Evolutionary conservation across 2,888 invertebrate species (phyloP), one percentile per base, ranked within the genome.

Genomic region (Esperia sulphurella): DNA sequence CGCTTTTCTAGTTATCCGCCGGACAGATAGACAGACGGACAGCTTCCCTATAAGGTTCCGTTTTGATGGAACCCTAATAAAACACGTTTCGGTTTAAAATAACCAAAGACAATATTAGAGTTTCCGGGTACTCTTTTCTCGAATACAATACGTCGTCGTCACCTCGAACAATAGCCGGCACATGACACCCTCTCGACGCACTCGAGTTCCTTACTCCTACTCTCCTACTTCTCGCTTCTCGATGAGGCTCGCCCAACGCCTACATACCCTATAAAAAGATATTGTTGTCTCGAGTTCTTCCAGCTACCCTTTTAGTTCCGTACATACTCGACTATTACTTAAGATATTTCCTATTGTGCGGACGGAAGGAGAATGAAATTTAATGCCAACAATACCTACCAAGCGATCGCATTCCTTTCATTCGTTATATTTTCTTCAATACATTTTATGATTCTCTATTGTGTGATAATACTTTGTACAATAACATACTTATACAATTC

Each of bases 141-240:
- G 54, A 57, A 59, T 63, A 79, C 77, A 77, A 79, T 79, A 70
- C 2, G 21, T 21, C 71, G 60, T 71, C 70, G 72, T 68, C 74
- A 65, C 66, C 53, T 57, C 61, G 61, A 58, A 70, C 74, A 69
- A 73, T 65, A 68, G 59, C 50, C 54, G 53, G 45, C 57, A 61
- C 58, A 61, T 54, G 62, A 57, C 65, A 63, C 63, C 61, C 68
- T 65, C 66, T 68, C 58, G 56, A 58, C 61, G 55, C 52, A 61
- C 59, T 61, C 58, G 58, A 56, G 52, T 58, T 57, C 54, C 54
- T 59, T 57, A 46, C 35, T n/a, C 33, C n/a, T n/a, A 5, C 21
- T 3, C 21, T 21, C 51, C 56, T 55, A 61, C 39, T 38, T 14
- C 58, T 60, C 62, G 61, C 39, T 38, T 14, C 58, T 60, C 62